Conservation (phyloP, 2,113 vertebrate species). For the Rhinolophus sinicus region DNA sequence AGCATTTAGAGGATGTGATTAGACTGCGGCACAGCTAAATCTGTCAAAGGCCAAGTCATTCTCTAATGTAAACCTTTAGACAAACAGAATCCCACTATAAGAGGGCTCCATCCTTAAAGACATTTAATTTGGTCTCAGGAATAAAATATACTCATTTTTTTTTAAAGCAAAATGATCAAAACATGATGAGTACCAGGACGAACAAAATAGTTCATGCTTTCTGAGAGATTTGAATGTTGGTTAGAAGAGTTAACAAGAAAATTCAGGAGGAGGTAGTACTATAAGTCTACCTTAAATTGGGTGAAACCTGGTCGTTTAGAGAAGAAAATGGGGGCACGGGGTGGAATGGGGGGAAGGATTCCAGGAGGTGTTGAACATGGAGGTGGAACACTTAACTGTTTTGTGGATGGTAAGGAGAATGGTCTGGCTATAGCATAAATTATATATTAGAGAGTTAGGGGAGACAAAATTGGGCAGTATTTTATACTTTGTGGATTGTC, state of each 20-base stretch:
- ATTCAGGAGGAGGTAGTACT: background rate
- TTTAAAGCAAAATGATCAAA: background rate
- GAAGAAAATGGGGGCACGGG: background rate
- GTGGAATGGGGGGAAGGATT: background rate
- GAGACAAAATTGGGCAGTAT: background rate
- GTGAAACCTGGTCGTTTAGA: background rate
- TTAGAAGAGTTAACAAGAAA: background rate
- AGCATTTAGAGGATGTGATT: background rate
- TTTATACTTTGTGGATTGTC: background rate
- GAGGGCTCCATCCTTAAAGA: background rate
- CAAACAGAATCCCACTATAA: background rate
- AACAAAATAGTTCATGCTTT: background rate
- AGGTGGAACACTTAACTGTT: background rate
- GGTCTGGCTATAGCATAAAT: background rate
- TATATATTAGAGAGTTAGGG: background rate
- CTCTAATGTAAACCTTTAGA: background rate
- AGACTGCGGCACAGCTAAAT: background rate
- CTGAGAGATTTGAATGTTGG: background rate
- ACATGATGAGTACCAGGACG: background rate
- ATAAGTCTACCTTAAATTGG: background rate
- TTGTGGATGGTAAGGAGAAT: background rate
- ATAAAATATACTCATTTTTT: background rate
- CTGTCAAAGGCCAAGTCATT: background rate
- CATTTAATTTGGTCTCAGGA: slow-evolving; percentile 5
- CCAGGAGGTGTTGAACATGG: background rate